Evolutionary conservation across 2,888 invertebrate genomes (phyloP), one percentile per base, ranked within the genome.

Genomic region (Timandra comae): DNA sequence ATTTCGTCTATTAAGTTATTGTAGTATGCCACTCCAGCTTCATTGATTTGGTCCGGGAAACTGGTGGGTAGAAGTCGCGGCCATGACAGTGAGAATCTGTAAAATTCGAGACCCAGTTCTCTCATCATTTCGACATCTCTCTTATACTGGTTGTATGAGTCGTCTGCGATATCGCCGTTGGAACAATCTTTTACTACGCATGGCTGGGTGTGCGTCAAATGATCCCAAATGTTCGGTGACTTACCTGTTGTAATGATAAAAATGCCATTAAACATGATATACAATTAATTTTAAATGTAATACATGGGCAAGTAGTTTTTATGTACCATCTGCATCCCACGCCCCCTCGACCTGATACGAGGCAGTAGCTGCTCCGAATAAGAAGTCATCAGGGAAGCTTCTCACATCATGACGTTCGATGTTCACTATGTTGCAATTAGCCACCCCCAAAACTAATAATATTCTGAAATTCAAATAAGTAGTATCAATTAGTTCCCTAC

Each of bases 21-120:
- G 62, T 92, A 92, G 63, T 90, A 91, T 24, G 84, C 64, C 3
- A 91, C 76, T 5, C 89, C 91, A 2, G 52, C 50, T 9, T 49
- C 48, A 52, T 90, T 92, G 9, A 89, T 62, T 4, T 66, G 52
- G 29, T 85, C 71, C 0, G 74, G 49, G 29, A 79, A 78, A 26
- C 88, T 89, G 29, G 75, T 81, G 0, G 90, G 89, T 27, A 90
- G 59, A 12, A 91, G 69, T 27, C 91, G 63, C 0, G 88, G 51
- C 91, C 91, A 91, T 0, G 89, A 84, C n/a, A 88, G 59, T 0
- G 88, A 88, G 48, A 88, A 86, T 26, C 88, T 67, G 56, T 88
- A 87, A 44, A 68, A 76, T 32, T 87, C 65, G 2, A 79, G 60
- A 2, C 77, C 77, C 7, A 86, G 46, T 38, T 78, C 62, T 27